phyloP scores from a whole-genome alignment of 2,113 vertebrate genomes.

The Oxyruncus cristatus region DNA sequence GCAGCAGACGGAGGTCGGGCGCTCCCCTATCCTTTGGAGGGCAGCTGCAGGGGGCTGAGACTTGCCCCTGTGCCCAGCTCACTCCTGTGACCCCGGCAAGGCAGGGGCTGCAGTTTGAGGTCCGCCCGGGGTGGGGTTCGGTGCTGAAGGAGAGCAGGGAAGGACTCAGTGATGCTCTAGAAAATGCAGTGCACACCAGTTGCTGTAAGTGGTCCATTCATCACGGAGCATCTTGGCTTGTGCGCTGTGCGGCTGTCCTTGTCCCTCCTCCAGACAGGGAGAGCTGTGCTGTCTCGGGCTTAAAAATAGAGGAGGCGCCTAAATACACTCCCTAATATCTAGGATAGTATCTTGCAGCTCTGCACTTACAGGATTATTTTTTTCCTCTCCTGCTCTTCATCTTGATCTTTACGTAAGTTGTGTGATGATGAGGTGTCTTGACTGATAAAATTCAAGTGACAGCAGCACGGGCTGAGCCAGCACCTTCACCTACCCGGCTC shows the following conservation, averaged over 20 bases:
- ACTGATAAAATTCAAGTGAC: not conserved
- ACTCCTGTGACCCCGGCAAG: accelerated
- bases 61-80: accelerated
- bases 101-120: not conserved
- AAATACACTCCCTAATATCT: conserved; percentile 27
- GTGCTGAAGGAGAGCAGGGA: not conserved
- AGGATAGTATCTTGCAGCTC: conserved; percentile 21
- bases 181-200: conserved; percentile 40
- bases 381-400: not conserved
- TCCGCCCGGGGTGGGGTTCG: not conserved
- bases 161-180: not conserved
- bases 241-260: conserved; percentile 50
- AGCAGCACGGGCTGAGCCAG: not conserved
- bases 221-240: conserved; percentile 45
- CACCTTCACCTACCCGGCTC: not conserved
- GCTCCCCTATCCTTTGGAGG: accelerated
- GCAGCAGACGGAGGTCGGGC: not conserved
- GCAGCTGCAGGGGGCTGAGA: not conserved
- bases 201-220: conserved; percentile 62
- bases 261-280: conserved; percentile 59
- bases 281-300: conserved; percentile 38
- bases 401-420: conserved; percentile 15
- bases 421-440: not conserved
- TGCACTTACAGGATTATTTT: not conserved
- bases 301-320: conserved; percentile 52